A percentile compares a stretch with the other conserved stretches of the same genome.
Conservation (phyloP, 2,888 invertebrate species). For the Acrobasis consociella region DNA sequence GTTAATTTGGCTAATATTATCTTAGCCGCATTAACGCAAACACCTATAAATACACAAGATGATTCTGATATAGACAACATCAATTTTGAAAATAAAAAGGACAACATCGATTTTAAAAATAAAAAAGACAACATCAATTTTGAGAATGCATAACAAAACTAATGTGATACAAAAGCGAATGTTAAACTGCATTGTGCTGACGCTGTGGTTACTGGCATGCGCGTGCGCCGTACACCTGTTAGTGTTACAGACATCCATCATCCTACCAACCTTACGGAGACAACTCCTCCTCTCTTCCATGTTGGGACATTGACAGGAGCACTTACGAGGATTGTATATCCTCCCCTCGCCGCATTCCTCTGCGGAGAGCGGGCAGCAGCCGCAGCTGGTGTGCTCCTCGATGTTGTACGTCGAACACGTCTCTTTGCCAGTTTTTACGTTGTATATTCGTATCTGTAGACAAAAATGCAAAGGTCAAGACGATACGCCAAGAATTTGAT, state of each 20-base stretch:
- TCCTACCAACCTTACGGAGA: slow-evolving; percentile 75
- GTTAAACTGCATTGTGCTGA: slow-evolving; percentile 50
- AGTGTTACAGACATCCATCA: slow-evolving; percentile 74
- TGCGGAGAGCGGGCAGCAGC: slow-evolving; percentile 59
- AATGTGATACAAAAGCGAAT: slow-evolving; percentile 46
- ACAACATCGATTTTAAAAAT: slow-evolving; percentile 7
- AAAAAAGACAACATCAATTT: slow-evolving; percentile 9
- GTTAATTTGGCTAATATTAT: slow-evolving; percentile 11
- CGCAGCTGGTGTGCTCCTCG: slow-evolving; percentile 68
- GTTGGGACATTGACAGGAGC: slow-evolving; percentile 76
- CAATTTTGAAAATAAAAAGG: slow-evolving; percentile 5
- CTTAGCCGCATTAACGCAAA: slow-evolving; percentile 15
- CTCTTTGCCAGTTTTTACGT: slow-evolving; percentile 66
- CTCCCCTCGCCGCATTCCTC: slow-evolving; percentile 57
- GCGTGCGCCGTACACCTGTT: slow-evolving; percentile 53
- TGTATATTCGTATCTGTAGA: slow-evolving; percentile 66
- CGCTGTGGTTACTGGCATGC: slow-evolving; percentile 46
- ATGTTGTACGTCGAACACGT: slow-evolving; percentile 64
- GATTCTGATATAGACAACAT: slow-evolving; percentile 29
- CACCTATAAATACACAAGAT: slow-evolving; percentile 6
- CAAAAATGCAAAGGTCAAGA: not conserved
- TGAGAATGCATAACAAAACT: slow-evolving; percentile 24
- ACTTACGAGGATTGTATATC: slow-evolving; percentile 77
- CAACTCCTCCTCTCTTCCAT: slow-evolving; percentile 65
- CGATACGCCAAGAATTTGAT: no score